Percentiles rank a stretch among this genome's conserved stretches.
Evolutionary conservation across 2,113 vertebrate species (phyloP).

Genomic region (Taurulus bubalis): DNA sequence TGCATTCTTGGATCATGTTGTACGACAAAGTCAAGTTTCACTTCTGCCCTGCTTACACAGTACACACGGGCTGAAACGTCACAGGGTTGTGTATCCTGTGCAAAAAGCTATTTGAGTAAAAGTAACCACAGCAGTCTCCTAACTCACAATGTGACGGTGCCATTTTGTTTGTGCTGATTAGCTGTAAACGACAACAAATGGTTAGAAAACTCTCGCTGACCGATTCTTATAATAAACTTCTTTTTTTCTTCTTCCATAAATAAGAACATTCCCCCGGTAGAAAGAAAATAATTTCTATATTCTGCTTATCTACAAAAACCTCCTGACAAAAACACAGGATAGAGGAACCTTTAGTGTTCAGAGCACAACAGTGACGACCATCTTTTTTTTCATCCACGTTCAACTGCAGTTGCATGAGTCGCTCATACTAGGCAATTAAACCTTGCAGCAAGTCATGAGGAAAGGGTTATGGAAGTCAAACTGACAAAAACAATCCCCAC

Average conservation of each 20-base stretch:
- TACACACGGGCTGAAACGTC: constrained; percentile 31
- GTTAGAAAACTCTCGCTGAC: constrained; percentile 26
- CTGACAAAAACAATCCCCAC: constrained; percentile 29
- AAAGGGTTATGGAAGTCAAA: background rate
- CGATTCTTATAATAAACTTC: constrained; percentile 23
- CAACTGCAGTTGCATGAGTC: constrained; percentile 17
- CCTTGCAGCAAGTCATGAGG: constrained; percentile 24
- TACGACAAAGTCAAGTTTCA: background rate
- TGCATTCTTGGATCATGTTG: background rate
- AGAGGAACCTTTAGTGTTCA: constrained; percentile 72
- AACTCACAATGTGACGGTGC: constrained; percentile 35
- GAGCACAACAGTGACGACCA: constrained; percentile 58
- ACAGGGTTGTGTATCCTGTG: constrained; percentile 38
- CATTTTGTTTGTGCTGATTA: constrained; percentile 38
- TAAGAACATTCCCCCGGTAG: constrained; percentile 37
- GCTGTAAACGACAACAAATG: constrained; percentile 31
- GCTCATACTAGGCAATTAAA: constrained; percentile 28
- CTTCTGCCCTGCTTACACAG: constrained; percentile 6
- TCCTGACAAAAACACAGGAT: constrained; percentile 61
- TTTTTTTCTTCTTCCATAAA: constrained; percentile 50
- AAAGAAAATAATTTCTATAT: background rate
- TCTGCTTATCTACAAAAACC: constrained; percentile 44
- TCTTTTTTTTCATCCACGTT: constrained; percentile 8
- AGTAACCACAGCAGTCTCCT: constrained; percentile 55
- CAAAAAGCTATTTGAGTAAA: constrained; percentile 38